A percentile compares a stretch with the other conserved stretches of the same genome.
Conservation (phyloP, 2,797 vertebrate genomes). For the Chrysocyon brachyurus region DNA sequence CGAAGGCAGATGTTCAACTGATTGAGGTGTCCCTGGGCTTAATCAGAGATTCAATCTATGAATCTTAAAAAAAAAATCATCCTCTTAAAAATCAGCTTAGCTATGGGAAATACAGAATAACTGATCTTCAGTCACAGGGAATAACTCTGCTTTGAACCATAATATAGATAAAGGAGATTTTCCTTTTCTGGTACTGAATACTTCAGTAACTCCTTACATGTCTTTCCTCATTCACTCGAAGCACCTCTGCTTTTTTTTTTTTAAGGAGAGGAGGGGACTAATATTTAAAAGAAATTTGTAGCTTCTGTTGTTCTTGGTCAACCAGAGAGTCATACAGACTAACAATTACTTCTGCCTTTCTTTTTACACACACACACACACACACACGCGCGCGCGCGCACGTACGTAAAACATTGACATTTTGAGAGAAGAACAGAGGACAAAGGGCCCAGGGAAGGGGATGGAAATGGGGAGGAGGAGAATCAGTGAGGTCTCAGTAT, state of each 20-base stretch:
- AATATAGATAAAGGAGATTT: neutral
- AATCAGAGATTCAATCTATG: neutral
- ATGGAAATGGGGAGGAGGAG: neutral
- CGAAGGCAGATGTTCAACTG: no score
- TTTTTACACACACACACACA: neutral
- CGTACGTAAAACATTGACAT: neutral
- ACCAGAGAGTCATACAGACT: neutral
- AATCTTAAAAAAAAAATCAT: neutral
- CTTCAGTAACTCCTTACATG: neutral
- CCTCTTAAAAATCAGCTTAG: neutral
- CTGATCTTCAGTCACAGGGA: neutral
- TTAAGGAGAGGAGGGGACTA: neutral
- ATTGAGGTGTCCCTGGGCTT: neutral
- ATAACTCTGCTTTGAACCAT: neutral
- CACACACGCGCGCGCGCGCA: neutral
- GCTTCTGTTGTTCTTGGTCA: neutral
- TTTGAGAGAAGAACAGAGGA: neutral
- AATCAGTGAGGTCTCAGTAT: neutral
- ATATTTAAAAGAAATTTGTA: slow-evolving; percentile 15
- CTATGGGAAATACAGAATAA: neutral
- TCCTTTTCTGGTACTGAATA: neutral
- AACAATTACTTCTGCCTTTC: neutral
- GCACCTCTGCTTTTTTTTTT: neutral
- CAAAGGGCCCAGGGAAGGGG: neutral
- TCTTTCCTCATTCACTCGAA: neutral